Evolutionary conservation across 2,113 vertebrate species (phyloP).

Genomic region (Nyctereutes procyonoides): DNA sequence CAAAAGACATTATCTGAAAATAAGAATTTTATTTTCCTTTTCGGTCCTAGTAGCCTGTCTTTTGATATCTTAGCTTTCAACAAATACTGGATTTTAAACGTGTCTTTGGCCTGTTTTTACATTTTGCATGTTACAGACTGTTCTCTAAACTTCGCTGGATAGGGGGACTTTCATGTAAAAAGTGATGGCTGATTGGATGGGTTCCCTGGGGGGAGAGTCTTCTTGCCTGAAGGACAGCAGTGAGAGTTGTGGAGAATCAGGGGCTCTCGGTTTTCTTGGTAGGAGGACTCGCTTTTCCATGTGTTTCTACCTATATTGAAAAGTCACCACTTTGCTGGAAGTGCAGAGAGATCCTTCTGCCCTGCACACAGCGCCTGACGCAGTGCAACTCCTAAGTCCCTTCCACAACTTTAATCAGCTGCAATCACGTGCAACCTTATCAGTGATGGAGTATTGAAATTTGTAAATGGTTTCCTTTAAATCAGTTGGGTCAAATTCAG

Average conservation of each 20-base stretch:
- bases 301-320: background rate
- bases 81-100: background rate
- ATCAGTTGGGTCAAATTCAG: constrained; percentile 29
- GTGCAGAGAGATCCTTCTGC: background rate
- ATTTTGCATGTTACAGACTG: constrained; percentile 35
- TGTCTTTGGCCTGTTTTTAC: background rate
- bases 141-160: background rate
- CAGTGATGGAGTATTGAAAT: background rate
- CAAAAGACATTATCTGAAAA: constrained; percentile 3
- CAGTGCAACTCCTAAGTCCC: background rate
- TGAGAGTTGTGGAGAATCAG: background rate
- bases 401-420: background rate
- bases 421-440: background rate
- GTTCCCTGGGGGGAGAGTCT: background rate
- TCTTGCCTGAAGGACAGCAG: background rate
- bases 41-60: background rate
- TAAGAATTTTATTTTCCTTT: constrained; percentile 19
- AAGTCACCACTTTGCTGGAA: background rate
- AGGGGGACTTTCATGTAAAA: background rate
- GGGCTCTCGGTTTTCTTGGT: background rate
- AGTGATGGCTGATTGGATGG: background rate
- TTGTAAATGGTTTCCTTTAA: constrained; percentile 52
- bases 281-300: background rate
- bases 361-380: background rate
- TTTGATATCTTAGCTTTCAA: constrained; percentile 32